Evolutionary conservation across 2,113 vertebrate genomes (phyloP).

Genomic region (Vulpes ferrilata): DNA sequence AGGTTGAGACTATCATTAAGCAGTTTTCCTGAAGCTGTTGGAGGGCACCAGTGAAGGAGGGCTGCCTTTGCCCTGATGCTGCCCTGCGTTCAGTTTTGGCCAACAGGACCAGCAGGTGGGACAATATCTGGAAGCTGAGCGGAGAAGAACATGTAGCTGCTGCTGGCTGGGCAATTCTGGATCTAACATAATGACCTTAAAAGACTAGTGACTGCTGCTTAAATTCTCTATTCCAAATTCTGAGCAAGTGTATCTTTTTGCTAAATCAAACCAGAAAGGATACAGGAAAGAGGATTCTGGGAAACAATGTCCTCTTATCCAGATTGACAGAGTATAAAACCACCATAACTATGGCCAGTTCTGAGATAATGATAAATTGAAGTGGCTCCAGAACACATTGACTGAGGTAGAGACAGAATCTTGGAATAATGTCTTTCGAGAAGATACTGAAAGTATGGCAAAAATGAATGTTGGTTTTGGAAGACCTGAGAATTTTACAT

Average conservation of each 20-base stretch:
- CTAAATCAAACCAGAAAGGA: neutral
- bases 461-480: neutral
- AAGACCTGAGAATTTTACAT: neutral
- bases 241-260: neutral
- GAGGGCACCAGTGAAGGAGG: neutral
- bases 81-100: neutral
- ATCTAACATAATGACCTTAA: neutral
- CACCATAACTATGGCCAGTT: neutral
- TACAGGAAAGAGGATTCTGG: neutral
- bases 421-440: neutral
- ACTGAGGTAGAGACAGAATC: neutral
- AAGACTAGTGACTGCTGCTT: neutral
- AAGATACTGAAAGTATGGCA: neutral
- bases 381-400: neutral
- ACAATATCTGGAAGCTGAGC: neutral
- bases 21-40: neutral
- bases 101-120: neutral
- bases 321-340: neutral
- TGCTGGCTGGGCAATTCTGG: neutral
- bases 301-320: neutral
- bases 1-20: neutral
- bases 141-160: neutral
- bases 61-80: neutral
- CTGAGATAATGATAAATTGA: neutral
- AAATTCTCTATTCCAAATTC: neutral